Evolutionary conservation across 2,113 vertebrate species (phyloP), one percentile per base, ranked within the genome.

Genomic region (Antigone vipio): DNA sequence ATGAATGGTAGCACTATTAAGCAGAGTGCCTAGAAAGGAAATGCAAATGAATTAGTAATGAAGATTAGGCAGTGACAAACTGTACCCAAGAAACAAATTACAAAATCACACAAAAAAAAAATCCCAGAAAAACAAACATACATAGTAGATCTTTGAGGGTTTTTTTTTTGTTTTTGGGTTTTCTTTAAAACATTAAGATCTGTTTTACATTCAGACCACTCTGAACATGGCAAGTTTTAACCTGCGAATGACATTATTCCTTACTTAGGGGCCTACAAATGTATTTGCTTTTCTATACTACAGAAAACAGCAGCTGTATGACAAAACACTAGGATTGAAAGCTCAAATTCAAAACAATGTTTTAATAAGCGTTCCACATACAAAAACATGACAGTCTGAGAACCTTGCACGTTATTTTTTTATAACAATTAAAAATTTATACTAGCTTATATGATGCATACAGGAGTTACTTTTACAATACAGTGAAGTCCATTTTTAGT

Each of bases 1-100:
- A 99, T 98, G 86, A 99, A 99, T 32, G 99, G 99, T 21, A 99
- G 98, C 40, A 98, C 98, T 60, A 99, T 99, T 96, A 99, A 98
- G 95, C 99, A 99, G 88, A 99, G 98, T 35, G 99, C 99, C 99
- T 99, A 97, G 50, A 96, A 96, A 94, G 91, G 75, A 97, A 97
- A 92, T 16, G 20, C 21, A 95, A 82, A 74, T 18, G 4, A 67
- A 79, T 86, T 35, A 56, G 27, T 60, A 80, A 95, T 42, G 21
- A 85, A 92, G 26, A 89, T 58, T 8, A 74, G 32, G n/a, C 8
- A 45, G 19, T 68, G 30, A 91, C 22, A 84, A 89, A 87, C 20
- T 49, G 10, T 38, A 71, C 11, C 18, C 35, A 84, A 72, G 13
- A 86, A 63, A 64, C 5, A 79, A 62, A 40, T 42, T 40, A 59